Percentiles rank a stretch among this genome's conserved stretches.
Evolutionary conservation across 2,797 vertebrate genomes (phyloP).

Genomic region (Malacoraja senta): DNA sequence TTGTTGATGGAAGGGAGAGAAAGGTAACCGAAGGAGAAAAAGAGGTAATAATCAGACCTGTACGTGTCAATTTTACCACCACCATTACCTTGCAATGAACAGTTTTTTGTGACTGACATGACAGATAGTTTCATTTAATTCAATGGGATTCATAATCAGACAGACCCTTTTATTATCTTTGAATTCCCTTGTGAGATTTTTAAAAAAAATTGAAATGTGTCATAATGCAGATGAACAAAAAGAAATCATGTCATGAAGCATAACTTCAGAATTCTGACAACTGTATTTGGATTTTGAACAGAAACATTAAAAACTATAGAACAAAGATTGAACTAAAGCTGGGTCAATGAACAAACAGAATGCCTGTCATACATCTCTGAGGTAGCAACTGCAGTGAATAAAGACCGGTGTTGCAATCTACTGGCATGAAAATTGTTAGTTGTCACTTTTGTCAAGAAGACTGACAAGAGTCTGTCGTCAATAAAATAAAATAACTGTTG

Average conservation of each 20-base stretch:
- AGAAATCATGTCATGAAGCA: too few species aligned
- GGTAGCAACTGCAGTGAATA: neutral
- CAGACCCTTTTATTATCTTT: neutral
- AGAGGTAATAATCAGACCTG: too few species aligned
- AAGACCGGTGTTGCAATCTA: neutral
- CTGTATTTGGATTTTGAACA: neutral
- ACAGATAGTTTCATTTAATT: neutral
- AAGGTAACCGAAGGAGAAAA: too few species aligned
- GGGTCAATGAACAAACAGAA: neutral
- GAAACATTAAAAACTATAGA: neutral
- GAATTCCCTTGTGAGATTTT: neutral
- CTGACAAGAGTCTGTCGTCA: neutral
- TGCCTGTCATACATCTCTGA: neutral
- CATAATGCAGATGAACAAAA: neutral
- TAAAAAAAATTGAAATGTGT: neutral
- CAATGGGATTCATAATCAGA: neutral
- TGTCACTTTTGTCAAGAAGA: constrained; percentile 1
- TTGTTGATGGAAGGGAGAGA: too few species aligned
- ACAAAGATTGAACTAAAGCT: neutral
- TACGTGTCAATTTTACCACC: too few species aligned
- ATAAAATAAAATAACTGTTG: neutral
- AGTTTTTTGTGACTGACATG: neutral
- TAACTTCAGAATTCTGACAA: neutral
- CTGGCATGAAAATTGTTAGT: neutral
- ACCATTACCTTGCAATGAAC: too few species aligned